Conservation (phyloP, 1,140 invertebrate species). For the Phthorimaea operculella region DNA sequence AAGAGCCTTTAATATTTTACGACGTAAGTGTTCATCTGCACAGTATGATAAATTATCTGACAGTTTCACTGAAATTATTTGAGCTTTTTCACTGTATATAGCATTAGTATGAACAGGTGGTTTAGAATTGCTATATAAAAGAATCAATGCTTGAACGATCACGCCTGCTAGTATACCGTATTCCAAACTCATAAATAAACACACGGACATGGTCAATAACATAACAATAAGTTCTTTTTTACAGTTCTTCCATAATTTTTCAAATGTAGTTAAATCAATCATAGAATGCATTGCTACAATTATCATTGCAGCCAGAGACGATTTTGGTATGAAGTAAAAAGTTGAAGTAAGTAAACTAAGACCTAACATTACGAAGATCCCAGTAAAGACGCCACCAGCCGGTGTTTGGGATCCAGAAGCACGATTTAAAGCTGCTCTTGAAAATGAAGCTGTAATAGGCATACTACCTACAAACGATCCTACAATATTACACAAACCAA, state of each 20-base stretch:
- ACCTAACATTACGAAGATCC: slow-evolving; percentile 40
- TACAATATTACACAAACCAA: slow-evolving; percentile 84
- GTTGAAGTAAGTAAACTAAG: slow-evolving; percentile 50
- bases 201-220: slow-evolving; percentile 33
- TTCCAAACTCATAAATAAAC: slow-evolving; percentile 43
- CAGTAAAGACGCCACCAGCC: slow-evolving; percentile 79
- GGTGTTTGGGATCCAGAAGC: slow-evolving; percentile 90
- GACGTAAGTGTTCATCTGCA: slow-evolving; percentile 42
- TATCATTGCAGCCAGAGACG: slow-evolving; percentile 52
- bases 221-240: slow-evolving; percentile 42
- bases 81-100: slow-evolving; percentile 23
- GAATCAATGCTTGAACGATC: slow-evolving; percentile 34
- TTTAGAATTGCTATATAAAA: slow-evolving; percentile 39
- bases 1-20: slow-evolving; percentile 31
- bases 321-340: slow-evolving; percentile 57
- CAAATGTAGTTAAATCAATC: slow-evolving; percentile 43
- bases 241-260: slow-evolving; percentile 40
- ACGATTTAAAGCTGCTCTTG: slow-evolving; percentile 90
- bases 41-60: slow-evolving; percentile 44
- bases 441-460: slow-evolving; percentile 90
- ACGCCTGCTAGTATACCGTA: slow-evolving; percentile 52
- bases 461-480: slow-evolving; percentile 89
- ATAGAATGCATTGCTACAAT: slow-evolving; percentile 55
- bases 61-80: slow-evolving; percentile 27
- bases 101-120: slow-evolving; percentile 29